Conservation (phyloP, 2,797 vertebrate species). For the Sternotherus odoratus region DNA sequence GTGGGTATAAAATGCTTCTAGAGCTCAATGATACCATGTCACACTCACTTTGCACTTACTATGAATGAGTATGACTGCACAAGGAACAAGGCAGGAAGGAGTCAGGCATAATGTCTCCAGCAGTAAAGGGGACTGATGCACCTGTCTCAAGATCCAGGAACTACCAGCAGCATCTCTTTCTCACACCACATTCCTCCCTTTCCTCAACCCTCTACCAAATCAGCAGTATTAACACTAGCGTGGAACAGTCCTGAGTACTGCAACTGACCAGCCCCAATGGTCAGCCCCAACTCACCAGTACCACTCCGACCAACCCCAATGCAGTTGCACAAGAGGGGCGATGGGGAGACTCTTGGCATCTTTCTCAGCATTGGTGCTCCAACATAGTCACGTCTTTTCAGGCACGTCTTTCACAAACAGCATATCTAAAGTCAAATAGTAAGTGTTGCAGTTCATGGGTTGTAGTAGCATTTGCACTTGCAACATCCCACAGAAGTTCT, state of each 20-base stretch:
- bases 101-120: neutral
- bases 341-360: neutral
- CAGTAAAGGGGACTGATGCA: neutral
- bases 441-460: neutral
- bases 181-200: neutral
- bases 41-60: neutral
- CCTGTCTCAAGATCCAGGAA: neutral
- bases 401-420: neutral
- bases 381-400: neutral
- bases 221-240: neutral
- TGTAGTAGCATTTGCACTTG: neutral
- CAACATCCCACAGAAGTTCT: neutral
- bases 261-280: neutral
- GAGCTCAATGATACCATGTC: neutral
- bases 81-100: neutral
- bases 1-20: neutral
- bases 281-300: neutral
- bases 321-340: neutral
- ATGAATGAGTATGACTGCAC: neutral
- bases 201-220: neutral
- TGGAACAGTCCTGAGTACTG: neutral
- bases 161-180: neutral
- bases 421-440: neutral
- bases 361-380: neutral
- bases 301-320: neutral